Conservation (phyloP, 1,140 invertebrate genomes). For the Zelostemma sp. region DNA sequence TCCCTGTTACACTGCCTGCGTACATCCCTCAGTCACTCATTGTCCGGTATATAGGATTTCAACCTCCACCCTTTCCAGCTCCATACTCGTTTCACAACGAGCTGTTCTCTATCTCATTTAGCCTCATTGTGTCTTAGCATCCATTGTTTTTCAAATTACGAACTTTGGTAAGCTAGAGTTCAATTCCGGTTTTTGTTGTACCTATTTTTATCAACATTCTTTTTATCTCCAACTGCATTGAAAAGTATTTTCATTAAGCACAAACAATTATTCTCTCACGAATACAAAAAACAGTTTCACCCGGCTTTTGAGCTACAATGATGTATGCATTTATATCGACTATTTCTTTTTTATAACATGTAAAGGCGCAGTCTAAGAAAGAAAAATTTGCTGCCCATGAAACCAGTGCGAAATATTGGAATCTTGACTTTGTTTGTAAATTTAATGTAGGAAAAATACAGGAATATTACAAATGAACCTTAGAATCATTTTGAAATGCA, state of each 20-base stretch:
- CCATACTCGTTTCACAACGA: slow-evolving; percentile 53
- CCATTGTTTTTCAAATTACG: slow-evolving; percentile 71
- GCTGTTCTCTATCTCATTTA: slow-evolving; percentile 68
- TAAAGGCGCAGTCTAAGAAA: too few species aligned
- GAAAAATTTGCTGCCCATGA: too few species aligned
- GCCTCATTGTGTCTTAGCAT: slow-evolving; percentile 67
- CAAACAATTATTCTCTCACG: background rate
- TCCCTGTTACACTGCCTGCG: slow-evolving; percentile 55
- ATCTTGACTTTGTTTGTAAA: too few species aligned
- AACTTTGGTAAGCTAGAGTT: slow-evolving; percentile 62
- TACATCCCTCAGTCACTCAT: slow-evolving; percentile 52
- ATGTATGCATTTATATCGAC: too few species aligned
- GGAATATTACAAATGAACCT: too few species aligned
- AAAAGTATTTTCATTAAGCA: slow-evolving; percentile 1
- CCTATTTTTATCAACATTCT: slow-evolving; percentile 35
- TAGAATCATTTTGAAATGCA: too few species aligned
- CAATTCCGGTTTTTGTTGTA: slow-evolving; percentile 64
- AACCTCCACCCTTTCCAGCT: slow-evolving; percentile 46
- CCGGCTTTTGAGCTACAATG: too few species aligned
- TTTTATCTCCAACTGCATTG: background rate
- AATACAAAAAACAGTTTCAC: too few species aligned
- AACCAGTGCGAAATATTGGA: too few species aligned
- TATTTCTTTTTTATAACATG: too few species aligned
- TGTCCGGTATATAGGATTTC: slow-evolving; percentile 67
- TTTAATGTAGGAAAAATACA: too few species aligned